Evolutionary conservation across 2,888 invertebrate species (phyloP), one percentile per base, ranked within the genome.

Genomic region (Tolmerus cingulatus): DNA sequence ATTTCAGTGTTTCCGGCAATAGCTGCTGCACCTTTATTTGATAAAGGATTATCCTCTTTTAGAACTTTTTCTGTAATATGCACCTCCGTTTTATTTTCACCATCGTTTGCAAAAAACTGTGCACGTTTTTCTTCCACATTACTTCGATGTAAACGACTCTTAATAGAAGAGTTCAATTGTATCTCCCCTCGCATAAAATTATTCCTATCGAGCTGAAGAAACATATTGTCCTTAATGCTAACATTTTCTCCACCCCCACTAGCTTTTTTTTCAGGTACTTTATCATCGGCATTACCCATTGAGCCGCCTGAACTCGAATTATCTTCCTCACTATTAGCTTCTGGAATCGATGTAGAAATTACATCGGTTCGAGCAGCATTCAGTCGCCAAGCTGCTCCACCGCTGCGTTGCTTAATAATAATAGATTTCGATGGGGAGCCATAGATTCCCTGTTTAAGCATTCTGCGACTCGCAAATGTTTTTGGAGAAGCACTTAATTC

Each of bases 341-440:
- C 97, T 66, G 95, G 95, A 91, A 97, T 97, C 87, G 97, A 97
- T 77, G 96, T 96, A 74, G 97, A 97, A 90, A 97, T 94, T 86
- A 97, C 96, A 90, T 97, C 97, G 30, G 96, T 96, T 90, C 97
- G 93, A 1, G 96, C 96, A 89, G 95, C 95, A 55, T 95, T 94
- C 90, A 96, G 96, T 89, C 96, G 93, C 96, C 96, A 96, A 88
- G 94, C 95, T 0, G 96, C 95, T 89, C 95, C 92, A 66, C 66
- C 66, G 23, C 27, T 66, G 82, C 91, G 91, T 55, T 96, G 93
- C 91, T 96, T 96, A 0, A 94, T 92, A 1, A 90, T 92, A 87
- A 93, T 92, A 0, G 91, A 93, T 90, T 95, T 93, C 9, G 94
- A 94, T 30, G 95, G 94, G 0, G 95, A 95, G 4, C 93, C 92